These are phyloP conservation scores for Cryptus viduatorius DNA, from an alignment of 2,888 invertebrate species.

Conservation along the genomic window DNA sequence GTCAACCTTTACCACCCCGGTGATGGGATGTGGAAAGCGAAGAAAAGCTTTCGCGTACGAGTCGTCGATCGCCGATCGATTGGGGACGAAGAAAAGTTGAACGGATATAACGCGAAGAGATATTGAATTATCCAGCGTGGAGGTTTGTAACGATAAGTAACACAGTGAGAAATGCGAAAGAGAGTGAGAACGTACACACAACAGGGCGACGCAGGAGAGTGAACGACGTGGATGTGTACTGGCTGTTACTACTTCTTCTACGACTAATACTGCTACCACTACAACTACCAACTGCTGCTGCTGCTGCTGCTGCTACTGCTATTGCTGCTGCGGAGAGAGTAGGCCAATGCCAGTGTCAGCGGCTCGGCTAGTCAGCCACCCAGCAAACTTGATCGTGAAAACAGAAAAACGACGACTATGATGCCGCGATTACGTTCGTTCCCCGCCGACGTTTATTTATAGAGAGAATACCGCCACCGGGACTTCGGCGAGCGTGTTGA, in stretches of 20 bases:
- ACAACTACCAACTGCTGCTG: not conserved
- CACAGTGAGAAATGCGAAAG: conserved; percentile 72
- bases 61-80: not conserved
- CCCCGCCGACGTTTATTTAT: conserved; percentile 65
- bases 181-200: conserved; percentile 76
- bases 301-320: conserved; percentile 5
- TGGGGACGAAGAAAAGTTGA: conserved; percentile 21
- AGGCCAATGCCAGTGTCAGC: conserved; percentile 84
- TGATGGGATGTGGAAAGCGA: not conserved
- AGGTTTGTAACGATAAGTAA: conserved; percentile 12
- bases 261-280: not conserved
- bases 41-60: not conserved
- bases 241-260: conserved; percentile 18
- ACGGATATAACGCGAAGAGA: not conserved
- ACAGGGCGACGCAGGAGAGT: conserved; percentile 78
- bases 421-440: conserved; percentile 69
- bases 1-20: not conserved
- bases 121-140: not conserved
- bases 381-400: conserved; percentile 83
- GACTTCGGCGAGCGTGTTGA: not conserved
- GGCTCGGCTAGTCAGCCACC: conserved; percentile 78
- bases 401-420: conserved; percentile 77
- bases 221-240: conserved; percentile 74
- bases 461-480: conserved; percentile 21
- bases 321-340: conserved; percentile 77